phyloP scores from a whole-genome alignment of 2,888 invertebrate species.

The Mimachlamys varia region DNA sequence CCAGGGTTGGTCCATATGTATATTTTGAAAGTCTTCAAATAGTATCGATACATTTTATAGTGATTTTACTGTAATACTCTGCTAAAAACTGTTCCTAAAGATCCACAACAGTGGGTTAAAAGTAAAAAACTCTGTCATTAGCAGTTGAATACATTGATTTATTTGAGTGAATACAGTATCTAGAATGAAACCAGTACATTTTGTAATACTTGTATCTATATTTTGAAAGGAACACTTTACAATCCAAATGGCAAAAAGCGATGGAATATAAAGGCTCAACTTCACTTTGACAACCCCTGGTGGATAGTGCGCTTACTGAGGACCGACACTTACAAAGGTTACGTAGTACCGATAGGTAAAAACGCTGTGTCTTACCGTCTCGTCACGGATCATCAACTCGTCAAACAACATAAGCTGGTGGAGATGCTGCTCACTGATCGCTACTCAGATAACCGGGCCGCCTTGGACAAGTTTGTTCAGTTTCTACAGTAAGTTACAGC shows the following conservation, averaged over 20 bases:
- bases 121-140: too few species aligned
- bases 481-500: constrained; percentile 37
- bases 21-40: too few species aligned
- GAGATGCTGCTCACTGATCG: background rate
- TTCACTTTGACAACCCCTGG: constrained; percentile 65
- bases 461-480: constrained; percentile 55
- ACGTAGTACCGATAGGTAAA: constrained; percentile 53
- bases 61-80: too few species aligned
- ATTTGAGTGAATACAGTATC: too few species aligned
- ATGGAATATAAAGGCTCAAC: constrained; percentile 50
- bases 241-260: background rate
- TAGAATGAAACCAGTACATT: too few species aligned
- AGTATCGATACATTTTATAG: too few species aligned
- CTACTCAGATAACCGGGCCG: background rate
- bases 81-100: too few species aligned
- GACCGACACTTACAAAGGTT: constrained; percentile 54
- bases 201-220: too few species aligned
- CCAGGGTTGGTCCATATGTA: too few species aligned
- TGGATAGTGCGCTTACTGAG: constrained; percentile 66
- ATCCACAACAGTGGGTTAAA: too few species aligned
- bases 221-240: background rate
- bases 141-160: too few species aligned
- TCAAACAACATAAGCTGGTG: constrained; percentile 56
- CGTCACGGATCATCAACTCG: constrained; percentile 57
- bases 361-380: constrained; percentile 63